Percentiles rank a stretch among this genome's conserved stretches.
Evolutionary conservation across 2,888 invertebrate species (phyloP).

Genomic region (Aporophyla lueneburgensis): DNA sequence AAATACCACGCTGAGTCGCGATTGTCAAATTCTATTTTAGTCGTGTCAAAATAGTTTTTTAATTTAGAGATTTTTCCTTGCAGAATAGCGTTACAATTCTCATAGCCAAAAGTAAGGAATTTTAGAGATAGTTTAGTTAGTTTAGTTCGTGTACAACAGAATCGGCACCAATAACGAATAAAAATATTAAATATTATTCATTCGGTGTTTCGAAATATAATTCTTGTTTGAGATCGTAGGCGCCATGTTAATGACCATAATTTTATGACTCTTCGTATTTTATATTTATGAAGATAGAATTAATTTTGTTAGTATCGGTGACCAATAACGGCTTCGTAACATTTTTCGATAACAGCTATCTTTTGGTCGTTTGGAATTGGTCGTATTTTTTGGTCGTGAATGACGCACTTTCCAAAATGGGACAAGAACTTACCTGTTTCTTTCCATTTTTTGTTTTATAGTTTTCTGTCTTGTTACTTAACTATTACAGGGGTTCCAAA

Average conservation of each 20-base stretch:
- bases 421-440: background rate
- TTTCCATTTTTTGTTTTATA: too few species aligned
- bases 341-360: conserved; percentile 36
- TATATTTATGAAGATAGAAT: conserved; percentile 45
- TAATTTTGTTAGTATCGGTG: conserved; percentile 36
- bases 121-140: too few species aligned
- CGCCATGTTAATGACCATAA: conserved; percentile 56
- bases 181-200: conserved; percentile 22
- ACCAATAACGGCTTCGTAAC: conserved; percentile 43
- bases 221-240: conserved; percentile 29
- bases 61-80: too few species aligned
- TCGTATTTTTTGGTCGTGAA: conserved; percentile 24
- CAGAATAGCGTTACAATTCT: too few species aligned
- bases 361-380: conserved; percentile 2
- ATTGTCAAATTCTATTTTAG: too few species aligned
- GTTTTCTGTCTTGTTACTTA: too few species aligned
- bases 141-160: too few species aligned
- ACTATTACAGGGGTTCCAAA: background rate
- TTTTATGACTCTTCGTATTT: conserved; percentile 45
- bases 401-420: background rate
- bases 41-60: too few species aligned
- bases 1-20: too few species aligned
- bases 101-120: too few species aligned
- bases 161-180: background rate
- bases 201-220: conserved; percentile 32